Evolutionary conservation across 2,797 vertebrate genomes (phyloP), one percentile per base, ranked within the genome.

Genomic region (Margarornis squamiger): DNA sequence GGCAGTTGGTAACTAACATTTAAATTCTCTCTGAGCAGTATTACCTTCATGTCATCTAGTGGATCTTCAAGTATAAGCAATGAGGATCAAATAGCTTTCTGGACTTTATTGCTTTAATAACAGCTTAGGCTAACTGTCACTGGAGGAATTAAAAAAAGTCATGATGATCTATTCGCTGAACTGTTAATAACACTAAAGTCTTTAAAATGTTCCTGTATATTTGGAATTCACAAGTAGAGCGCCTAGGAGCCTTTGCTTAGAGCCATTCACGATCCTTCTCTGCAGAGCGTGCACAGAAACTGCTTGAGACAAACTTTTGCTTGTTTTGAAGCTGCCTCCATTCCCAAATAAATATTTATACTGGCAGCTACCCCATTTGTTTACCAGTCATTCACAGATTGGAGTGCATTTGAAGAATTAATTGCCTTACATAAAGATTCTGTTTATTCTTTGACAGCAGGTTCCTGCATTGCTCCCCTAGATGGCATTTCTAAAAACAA

Each of bases 291-390:
- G 9, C 11, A 36, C 77, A 68, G 77, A 63, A 65, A 78, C 90
- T 92, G 71, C 89, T 93, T 72, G 91, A 93, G 86, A 97, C 92
- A 97, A 96, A 96, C 85, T 96, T 92, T 30, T 83, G 54, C 94
- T 96, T 97, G 96, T 97, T 97, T 95, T 79, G 79, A 83, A 75
- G 55, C 89, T 88, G 88, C 92, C 65, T 96, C 88, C 95, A n/a
- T 91, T 97, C 90, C 95, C 81, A 93, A 94, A 96, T 98, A 97
- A 98, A 98, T 98, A 98, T 98, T 98, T 98, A 94, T 87, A 94
- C 89, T 98, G 97, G 97, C 98, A 97, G 86, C 94, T 97, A 89
- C 96, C 96, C 95, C 75, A 88, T 75, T 95, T 98, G 97, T 98
- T 98, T 98, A 97, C 95, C 82, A 92, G 87, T 85, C 87, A 95